Evolutionary conservation across 2,888 invertebrate species (phyloP).

Genomic region (Keiferia lycopersicella): DNA sequence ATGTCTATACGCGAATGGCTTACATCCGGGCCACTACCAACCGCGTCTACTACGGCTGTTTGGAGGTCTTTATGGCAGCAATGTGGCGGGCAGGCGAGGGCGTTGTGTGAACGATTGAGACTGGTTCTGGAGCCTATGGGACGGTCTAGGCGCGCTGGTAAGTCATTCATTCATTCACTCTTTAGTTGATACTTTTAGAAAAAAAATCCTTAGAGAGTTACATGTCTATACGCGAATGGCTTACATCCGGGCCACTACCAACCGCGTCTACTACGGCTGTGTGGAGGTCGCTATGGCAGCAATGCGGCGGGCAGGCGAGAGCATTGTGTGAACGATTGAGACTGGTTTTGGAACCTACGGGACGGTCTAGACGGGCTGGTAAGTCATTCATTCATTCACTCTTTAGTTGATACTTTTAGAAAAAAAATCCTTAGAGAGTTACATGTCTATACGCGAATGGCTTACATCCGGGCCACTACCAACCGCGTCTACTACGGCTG

Average conservation of each 20-base stretch:
- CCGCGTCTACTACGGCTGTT: slow-evolving; percentile 45
- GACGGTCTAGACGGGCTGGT: slow-evolving; percentile 90
- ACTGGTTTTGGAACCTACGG: slow-evolving; percentile 96
- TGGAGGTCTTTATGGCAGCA: slow-evolving; percentile 84
- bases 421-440: slow-evolving; percentile 58
- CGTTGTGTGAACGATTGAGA: slow-evolving; percentile 94
- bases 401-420: no score
- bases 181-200: no score
- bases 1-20: slow-evolving; percentile 57
- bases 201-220: no score
- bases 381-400: no score
- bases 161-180: no score
- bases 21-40: slow-evolving; percentile 31
- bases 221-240: no score
- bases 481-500: slow-evolving; percentile 45
- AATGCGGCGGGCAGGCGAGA: slow-evolving; percentile 69
- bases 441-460: slow-evolving; percentile 59
- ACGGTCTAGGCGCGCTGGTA: slow-evolving; percentile 89
- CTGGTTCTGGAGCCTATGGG: slow-evolving; percentile 97
- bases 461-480: slow-evolving; percentile 33
- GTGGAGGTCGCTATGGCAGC: slow-evolving; percentile 83
- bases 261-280: slow-evolving; percentile 45
- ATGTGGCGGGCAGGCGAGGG: slow-evolving; percentile 67
- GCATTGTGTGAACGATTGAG: slow-evolving; percentile 94
- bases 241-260: no score